phyloP scores from a whole-genome alignment of 2,797 vertebrate genomes.

The Labroides dimidiatus region DNA sequence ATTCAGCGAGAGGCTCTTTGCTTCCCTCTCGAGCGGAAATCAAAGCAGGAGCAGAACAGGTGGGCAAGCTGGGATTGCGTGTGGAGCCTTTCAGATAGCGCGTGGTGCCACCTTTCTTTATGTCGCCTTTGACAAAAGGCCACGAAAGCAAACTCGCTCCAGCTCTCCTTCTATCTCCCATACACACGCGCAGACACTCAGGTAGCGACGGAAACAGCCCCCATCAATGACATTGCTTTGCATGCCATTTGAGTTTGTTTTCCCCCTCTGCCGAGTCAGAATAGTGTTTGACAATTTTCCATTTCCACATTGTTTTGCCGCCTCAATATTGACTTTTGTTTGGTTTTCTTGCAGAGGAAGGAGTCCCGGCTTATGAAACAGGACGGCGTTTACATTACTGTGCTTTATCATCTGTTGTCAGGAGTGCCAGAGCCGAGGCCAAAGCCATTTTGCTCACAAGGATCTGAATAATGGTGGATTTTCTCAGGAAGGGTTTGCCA shows the following conservation, averaged over 20 bases:
- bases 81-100: slow-evolving; percentile 71
- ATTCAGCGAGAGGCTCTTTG: slow-evolving; percentile 48
- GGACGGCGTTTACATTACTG: slow-evolving; percentile 75
- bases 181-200: not conserved
- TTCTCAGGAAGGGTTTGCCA: slow-evolving; percentile 58
- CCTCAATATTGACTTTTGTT: slow-evolving; percentile 68
- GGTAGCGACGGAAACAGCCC: slow-evolving; percentile 25
- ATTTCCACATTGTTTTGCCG: slow-evolving; percentile 63
- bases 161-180: not conserved
- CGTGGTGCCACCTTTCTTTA: slow-evolving; percentile 56
- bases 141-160: slow-evolving; percentile 26
- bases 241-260: slow-evolving; percentile 63
- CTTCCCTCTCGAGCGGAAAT: slow-evolving; percentile 65
- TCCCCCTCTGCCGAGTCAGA: slow-evolving; percentile 49
- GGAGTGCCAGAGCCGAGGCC: slow-evolving; percentile 28
- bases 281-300: slow-evolving; percentile 70
- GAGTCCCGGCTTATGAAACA: slow-evolving; percentile 54
- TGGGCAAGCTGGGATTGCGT: slow-evolving; percentile 57
- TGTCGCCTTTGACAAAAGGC: slow-evolving; percentile 55
- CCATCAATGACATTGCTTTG: slow-evolving; percentile 55
- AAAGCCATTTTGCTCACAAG: slow-evolving; percentile 24
- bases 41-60: slow-evolving; percentile 67
- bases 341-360: slow-evolving; percentile 56
- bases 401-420: slow-evolving; percentile 75
- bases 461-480: slow-evolving; percentile 12